Evolutionary conservation across 1,140 invertebrate species (phyloP).

Genomic region (Grapholita molesta): DNA sequence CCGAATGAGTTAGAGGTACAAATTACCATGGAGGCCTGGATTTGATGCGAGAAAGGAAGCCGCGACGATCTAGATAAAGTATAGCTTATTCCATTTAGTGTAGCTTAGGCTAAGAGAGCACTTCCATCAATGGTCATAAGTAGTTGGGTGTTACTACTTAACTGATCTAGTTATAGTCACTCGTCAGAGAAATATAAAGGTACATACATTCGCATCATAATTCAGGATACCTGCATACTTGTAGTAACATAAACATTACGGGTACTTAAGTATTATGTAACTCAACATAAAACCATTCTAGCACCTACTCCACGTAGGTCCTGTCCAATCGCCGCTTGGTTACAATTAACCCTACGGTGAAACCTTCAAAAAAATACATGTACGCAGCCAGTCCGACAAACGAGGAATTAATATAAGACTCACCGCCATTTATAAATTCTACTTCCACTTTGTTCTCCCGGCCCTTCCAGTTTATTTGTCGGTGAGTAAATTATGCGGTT

Average conservation of each 20-base stretch:
- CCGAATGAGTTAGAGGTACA: too few species aligned
- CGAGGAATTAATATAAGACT: constrained; percentile 68
- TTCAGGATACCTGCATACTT: too few species aligned
- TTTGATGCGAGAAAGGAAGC: too few species aligned
- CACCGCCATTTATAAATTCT: constrained; percentile 50
- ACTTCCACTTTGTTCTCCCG: constrained; percentile 57
- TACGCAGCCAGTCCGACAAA: constrained; percentile 53
- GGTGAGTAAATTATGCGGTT: constrained; percentile 52
- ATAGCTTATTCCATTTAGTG: not conserved
- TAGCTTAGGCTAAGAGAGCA: not conserved
- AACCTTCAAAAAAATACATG: constrained; percentile 51
- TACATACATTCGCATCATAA: too few species aligned
- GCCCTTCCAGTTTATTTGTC: constrained; percentile 46
- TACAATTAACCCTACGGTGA: constrained; percentile 62
- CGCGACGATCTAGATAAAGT: too few species aligned
- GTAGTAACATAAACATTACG: not conserved
- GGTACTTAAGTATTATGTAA: not conserved
- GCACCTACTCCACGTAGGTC: constrained; percentile 35
- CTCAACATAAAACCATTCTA: not conserved
- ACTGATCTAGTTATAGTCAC: too few species aligned
- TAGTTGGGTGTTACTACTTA: too few species aligned
- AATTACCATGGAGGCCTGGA: too few species aligned
- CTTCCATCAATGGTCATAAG: not conserved
- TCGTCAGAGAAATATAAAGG: too few species aligned
- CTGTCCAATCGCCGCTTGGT: constrained; percentile 46